phyloP scores from a whole-genome alignment of 2,113 vertebrate genomes.

The Phodopus roborovskii region DNA sequence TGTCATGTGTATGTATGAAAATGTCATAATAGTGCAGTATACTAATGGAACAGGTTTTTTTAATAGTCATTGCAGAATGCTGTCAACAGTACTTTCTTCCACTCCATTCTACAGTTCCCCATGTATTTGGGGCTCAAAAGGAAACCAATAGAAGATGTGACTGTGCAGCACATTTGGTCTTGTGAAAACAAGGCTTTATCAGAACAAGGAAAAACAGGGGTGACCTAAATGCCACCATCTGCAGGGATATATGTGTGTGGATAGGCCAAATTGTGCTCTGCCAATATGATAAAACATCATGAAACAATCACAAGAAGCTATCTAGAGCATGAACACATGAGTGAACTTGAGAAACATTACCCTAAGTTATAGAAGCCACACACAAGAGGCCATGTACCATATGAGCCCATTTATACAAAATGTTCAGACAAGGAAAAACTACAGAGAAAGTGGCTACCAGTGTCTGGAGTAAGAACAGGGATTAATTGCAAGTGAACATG shows the following conservation, averaged over 20 bases:
- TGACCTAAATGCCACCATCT: background rate
- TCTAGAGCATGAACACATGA: background rate
- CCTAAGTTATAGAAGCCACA: background rate
- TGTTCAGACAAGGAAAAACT: conserved; percentile 6
- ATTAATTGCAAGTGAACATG: conserved; percentile 10
- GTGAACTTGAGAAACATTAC: background rate
- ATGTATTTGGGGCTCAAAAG: conserved; percentile 29
- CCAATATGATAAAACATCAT: background rate
- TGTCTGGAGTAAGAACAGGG: background rate
- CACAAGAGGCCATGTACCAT: background rate
- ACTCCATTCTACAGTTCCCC: conserved; percentile 39
- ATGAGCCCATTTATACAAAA: conserved; percentile 16
- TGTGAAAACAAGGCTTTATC: conserved; percentile 75
- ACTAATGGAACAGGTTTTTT: background rate
- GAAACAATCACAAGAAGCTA: conserved; percentile 16
- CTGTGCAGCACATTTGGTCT: conserved; percentile 32
- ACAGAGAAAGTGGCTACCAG: conserved; percentile 6
- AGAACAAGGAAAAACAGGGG: background rate
- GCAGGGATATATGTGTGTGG: background rate
- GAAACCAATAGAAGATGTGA: conserved; percentile 39
- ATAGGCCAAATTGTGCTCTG: background rate
- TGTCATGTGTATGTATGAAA: background rate
- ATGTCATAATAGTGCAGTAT: background rate
- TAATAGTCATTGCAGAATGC: background rate
- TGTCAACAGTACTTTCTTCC: conserved; percentile 40